Base-by-base conservation (phyloP, 2,113 vertebrate species). In the Anseranas semipalmata region DNA sequence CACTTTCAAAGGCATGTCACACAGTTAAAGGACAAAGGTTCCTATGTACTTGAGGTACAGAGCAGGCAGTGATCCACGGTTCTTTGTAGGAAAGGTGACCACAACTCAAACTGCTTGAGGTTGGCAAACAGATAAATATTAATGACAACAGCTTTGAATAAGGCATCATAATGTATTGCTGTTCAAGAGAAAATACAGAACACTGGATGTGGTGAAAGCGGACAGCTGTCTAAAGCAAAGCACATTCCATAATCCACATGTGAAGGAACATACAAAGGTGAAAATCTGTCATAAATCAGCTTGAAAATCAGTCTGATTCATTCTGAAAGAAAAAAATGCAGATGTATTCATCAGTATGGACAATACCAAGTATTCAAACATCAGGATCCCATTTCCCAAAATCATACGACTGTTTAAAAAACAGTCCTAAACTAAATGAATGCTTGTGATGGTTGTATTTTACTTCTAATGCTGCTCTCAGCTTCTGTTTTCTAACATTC, bases 1-100 rank as follows among this genome's bases (percentile, higher is more conserved):
- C 4, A 16, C 50, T 95, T 96, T 93, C 88, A 92, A 93, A 96
- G 48, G 43, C 33, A 75, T 71, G 82, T 85, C 93, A 93, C 46
- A 32, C 48, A 90, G 92, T 65, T 77, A 83, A 96, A 96, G 94
- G 91, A 92, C 89, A 93, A 95, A 96, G 70, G 66, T 68, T 71
- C 77, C 78, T 60, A 19, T 41, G 48, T 37, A 68, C 25, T 24
- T 66, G 79, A 95, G 67, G 81, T 58, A 93, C 48, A 43, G 73
- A 50, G 48, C 74, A 89, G 55, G 62, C 91, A 94, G 89, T 71
- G 95, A 96, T 72, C 66, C 79, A 46, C 33, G 21, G 65, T 19
- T 91, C 77, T 94, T 75, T 89, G 83, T n/a, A 93, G 48, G 58
- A 84, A 94, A 5, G 14, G 39, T 45, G 45, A 85, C 70, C 35